Evolutionary conservation across 2,797 vertebrate species (phyloP).

Genomic region (Cirrhinus mrigala): DNA sequence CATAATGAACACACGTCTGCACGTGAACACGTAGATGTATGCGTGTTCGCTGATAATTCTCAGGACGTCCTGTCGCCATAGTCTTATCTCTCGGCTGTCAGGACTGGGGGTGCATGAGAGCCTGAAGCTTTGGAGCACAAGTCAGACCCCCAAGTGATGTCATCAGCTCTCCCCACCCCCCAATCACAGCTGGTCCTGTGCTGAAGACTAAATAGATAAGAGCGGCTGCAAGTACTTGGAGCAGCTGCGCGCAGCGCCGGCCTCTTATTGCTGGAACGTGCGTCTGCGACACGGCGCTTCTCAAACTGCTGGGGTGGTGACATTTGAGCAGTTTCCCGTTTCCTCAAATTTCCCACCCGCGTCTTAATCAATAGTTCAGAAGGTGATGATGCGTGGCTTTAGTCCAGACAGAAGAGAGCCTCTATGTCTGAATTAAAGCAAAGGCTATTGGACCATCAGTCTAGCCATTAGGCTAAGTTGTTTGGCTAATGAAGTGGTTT

Average conservation of each 20-base stretch:
- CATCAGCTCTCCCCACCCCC: conserved; percentile 10
- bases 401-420: conserved; percentile 12
- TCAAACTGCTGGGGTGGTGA: conserved; percentile 14
- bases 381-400: conserved; percentile 37
- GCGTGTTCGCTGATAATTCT: conserved; percentile 60
- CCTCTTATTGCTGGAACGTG: conserved; percentile 14
- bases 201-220: conserved; percentile 46
- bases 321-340: conserved; percentile 41
- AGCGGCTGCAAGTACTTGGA: conserved; percentile 15
- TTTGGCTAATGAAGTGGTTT: conserved; percentile 35
- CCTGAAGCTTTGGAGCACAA: conserved; percentile 16
- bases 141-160: conserved; percentile 22
- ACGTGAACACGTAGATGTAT: conserved; percentile 45
- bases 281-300: background rate
- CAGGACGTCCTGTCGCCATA: conserved; percentile 34
- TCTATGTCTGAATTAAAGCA: conserved; percentile 22
- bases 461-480: background rate
- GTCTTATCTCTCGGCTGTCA: conserved; percentile 64
- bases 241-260: conserved; percentile 37
- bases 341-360: conserved; percentile 55
- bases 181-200: conserved; percentile 49
- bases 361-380: conserved; percentile 51
- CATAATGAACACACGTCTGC: background rate
- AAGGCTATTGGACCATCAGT: background rate
- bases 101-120: conserved; percentile 32